These are phyloP conservation scores for Dendrolimus houi DNA, from an alignment of 2,888 invertebrate species.

Conservation along the genomic window DNA sequence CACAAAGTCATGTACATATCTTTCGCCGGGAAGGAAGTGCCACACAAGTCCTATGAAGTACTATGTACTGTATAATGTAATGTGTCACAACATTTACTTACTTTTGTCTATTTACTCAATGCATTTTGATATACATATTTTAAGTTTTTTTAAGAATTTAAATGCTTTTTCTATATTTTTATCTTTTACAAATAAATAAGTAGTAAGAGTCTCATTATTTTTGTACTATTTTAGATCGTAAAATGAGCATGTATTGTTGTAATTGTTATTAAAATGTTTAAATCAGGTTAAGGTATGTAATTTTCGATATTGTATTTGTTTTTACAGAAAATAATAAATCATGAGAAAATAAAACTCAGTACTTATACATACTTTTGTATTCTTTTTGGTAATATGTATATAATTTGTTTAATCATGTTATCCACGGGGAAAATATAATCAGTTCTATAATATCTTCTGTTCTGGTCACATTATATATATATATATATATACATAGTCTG, in stretches of 20 bases:
- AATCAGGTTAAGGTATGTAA: not conserved
- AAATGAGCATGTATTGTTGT: not conserved
- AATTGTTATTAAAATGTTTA: not conserved
- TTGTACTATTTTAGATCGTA: not conserved
- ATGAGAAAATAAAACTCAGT: no score
- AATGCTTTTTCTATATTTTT: not conserved
- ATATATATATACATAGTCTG: no score
- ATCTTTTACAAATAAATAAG: not conserved
- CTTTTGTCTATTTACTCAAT: not conserved
- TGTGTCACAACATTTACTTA: not conserved
- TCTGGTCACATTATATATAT: no score
- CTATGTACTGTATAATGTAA: conserved; percentile 37
- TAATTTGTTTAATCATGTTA: no score
- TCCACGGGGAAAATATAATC: no score
- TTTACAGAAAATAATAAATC: no score
- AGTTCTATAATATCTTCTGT: no score
- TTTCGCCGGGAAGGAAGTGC: conserved; percentile 50
- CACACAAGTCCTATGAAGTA: conserved; percentile 50
- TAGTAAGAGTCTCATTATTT: not conserved
- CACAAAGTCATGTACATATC: conserved; percentile 56
- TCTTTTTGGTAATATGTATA: no score
- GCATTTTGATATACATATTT: not conserved
- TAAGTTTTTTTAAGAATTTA: not conserved
- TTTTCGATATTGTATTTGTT: not conserved
- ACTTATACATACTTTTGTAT: no score